Base-by-base conservation (phyloP, 2,888 invertebrate species). In the Tachina fera region DNA sequence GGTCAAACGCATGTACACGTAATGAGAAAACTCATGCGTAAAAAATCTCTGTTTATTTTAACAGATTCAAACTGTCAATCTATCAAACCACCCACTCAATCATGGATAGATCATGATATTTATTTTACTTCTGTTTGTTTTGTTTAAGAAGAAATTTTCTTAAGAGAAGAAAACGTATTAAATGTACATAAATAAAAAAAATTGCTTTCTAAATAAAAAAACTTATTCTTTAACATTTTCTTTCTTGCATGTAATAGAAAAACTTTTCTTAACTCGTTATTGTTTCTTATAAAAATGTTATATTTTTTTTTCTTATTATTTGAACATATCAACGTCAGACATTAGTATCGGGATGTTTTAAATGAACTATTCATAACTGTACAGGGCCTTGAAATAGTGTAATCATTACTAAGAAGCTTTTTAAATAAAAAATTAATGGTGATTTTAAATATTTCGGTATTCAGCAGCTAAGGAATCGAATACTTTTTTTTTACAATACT, bases 41-140 rank as follows among this genome's bases (percentile, higher is more conserved):
- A 47, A 71, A 85, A 83, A 72, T 82, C 83, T 84, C 87, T 90
- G 90, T 90, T 89, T 90, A 90, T 90, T 90, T 76, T 86, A 89
- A 89, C 90, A 89, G 89, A 90, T 88, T 90, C 89, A 88, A 88
- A 88, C 91, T 91, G 91, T 91, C 91, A 91, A 91, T 91, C 91
- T 88, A 88, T 90, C 91, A 89, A 89, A 84, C 83, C 87, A 87
- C 84, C 86, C 80, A 87, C 87, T 88, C 88, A 88, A 88, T 88
- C 88, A 88, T 80, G 68, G 45, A 67, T 31, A 31, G n/a, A 67
- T 68, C 67, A 49, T 79, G 61, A 60, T 72, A 56, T 79, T 58
- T 49, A n/a, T 51, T 79, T 70, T 14, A 39, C 13, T 58, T n/a
- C n/a, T 47, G n/a, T 53, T 70, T 70, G 9, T 61, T 43, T 43